Evolutionary conservation across 2,888 invertebrate species (phyloP), one percentile per base, ranked within the genome.

Genomic region (Polydrusus cervinus): DNA sequence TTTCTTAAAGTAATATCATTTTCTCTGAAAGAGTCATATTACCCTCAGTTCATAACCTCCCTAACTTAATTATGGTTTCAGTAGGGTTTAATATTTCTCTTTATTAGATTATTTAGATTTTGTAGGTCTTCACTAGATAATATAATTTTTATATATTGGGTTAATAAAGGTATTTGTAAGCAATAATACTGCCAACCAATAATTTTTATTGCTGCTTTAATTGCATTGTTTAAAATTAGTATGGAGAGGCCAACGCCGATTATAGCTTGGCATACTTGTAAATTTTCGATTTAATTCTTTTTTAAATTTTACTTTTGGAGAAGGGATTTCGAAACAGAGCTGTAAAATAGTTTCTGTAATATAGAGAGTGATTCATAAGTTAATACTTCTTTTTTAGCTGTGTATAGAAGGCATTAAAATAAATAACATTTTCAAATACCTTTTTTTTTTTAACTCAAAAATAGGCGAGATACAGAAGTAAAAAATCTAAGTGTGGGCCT

Each of bases 31-130:
- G 16, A 6, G 47, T 47, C 6, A 3, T 16, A 16, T 47, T 47
- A 1, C 16, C 47, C 11, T 13, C 6, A 25, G 25, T 53, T 30
- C n/a, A 10, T 53, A n/a, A 60, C 57, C 38, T 60, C 38, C 57
- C 11, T 60, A 38, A 60, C 18, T 38, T 57, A 57, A 60, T 60
- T 60, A 38, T 16, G 14, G 14, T 18, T 60, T 60, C 11, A 60
- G n/a, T 14, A 30, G 9, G n/a, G 34, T 55, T 0, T 14, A 55
- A 14, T 34, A n/a, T 25, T 30, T 30, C 25, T 3, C 7, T 38
- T 10, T 57, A 60, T 60, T 38, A 38, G 57, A 60, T 60, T 60
- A 60, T 60, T 60, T 18, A 16, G 8, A 60, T 60, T 40, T 60
- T 60, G 10, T 60, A 57, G 1, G 57, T 38, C 57, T 38, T 60